A percentile compares a stretch with the other conserved stretches of the same genome.
These are phyloP conservation scores for Muntiacus reevesi DNA, from an alignment of 2,113 vertebrate species.

Conservation along the genomic window DNA sequence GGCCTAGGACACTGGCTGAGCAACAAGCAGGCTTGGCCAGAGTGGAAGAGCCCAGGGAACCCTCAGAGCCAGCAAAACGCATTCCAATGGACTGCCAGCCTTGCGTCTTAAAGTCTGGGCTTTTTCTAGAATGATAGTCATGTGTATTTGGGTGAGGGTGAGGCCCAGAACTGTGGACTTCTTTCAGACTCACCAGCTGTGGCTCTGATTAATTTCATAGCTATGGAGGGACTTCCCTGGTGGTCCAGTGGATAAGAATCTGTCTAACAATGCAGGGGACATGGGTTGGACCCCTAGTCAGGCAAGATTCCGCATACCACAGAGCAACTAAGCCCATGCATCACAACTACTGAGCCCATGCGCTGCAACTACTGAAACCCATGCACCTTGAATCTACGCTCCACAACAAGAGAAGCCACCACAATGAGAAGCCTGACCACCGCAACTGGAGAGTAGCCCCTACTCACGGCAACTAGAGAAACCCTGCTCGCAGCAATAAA, in stretches of 20 bases:
- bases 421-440: fast-evolving
- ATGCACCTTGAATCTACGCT: background rate
- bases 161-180: background rate
- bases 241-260: background rate
- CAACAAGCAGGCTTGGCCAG: background rate
- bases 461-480: background rate
- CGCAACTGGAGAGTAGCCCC: background rate
- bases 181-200: background rate
- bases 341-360: background rate
- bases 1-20: background rate
- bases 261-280: background rate
- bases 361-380: background rate
- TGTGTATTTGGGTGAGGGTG: fast-evolving
- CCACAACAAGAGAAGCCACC: background rate
- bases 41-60: background rate
- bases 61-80: background rate
- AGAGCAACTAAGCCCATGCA: background rate
- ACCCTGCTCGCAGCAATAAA: background rate
- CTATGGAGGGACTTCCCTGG: background rate
- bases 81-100: background rate
- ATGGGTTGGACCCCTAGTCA: background rate
- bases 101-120: background rate
- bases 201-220: background rate
- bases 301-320: background rate
- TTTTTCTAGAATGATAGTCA: background rate